A percentile compares a stretch with the other conserved stretches of the same genome.
phyloP scores from a whole-genome alignment of 2,888 invertebrate genomes.

The Tipula helvola region DNA sequence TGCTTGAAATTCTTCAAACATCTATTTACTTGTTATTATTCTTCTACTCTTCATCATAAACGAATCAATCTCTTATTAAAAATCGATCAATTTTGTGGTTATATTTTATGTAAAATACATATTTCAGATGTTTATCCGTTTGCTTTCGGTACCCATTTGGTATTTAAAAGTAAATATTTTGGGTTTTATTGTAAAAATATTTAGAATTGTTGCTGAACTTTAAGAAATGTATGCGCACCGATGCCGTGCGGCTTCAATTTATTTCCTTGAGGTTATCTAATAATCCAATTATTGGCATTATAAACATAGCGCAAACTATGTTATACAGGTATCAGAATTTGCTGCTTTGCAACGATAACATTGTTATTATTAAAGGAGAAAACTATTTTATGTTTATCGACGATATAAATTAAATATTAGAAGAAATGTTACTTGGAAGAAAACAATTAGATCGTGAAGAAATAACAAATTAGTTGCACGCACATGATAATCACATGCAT shows the following conservation, averaged over 20 bases:
- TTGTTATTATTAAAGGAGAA: not conserved
- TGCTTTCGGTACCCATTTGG: not conserved
- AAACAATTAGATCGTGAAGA: not conserved
- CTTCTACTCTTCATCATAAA: not conserved
- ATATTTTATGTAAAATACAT: not conserved
- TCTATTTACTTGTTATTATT: not conserved
- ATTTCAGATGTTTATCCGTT: not conserved
- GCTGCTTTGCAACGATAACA: not conserved
- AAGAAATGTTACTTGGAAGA: not conserved
- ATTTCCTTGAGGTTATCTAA: not conserved
- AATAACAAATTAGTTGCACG: constrained; percentile 4
- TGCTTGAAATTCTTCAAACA: not conserved
- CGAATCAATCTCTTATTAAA: not conserved
- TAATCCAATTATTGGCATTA: not conserved
- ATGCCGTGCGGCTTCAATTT: not conserved
- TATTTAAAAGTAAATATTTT: not conserved
- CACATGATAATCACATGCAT: not conserved
- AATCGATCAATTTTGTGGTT: not conserved
- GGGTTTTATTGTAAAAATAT: constrained; percentile 1
- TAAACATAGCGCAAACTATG: not conserved
- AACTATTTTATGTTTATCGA: not conserved
- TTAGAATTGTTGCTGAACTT: not conserved
- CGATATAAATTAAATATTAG: not conserved
- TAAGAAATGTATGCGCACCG: not conserved
- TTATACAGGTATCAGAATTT: not conserved